Evolutionary conservation across 1,140 invertebrate species (phyloP).

Genomic region (Drosophila nigromelanica): DNA sequence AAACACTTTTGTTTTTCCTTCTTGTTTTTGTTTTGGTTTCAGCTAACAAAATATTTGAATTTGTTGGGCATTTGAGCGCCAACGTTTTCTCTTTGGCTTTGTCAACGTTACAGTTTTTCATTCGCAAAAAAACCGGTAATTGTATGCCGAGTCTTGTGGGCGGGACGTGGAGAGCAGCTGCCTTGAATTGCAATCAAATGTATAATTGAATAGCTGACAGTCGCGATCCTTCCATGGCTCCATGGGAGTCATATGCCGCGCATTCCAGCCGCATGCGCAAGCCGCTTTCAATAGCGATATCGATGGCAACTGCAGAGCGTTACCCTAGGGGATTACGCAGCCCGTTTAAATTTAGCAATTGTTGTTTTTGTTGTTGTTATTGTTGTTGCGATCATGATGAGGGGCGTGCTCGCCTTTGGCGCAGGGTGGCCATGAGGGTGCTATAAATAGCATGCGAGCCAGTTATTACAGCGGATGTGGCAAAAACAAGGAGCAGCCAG

Average conservation of each 20-base stretch:
- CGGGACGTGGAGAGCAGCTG: slow-evolving; percentile 20
- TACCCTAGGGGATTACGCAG: slow-evolving; percentile 16
- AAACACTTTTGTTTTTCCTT: slow-evolving; percentile 10
- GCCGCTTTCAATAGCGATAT: slow-evolving; percentile 5
- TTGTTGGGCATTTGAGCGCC: slow-evolving; percentile 44
- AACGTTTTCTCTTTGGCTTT: slow-evolving; percentile 20
- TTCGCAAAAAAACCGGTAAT: slow-evolving; percentile 41
- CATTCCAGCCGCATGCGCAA: slow-evolving; percentile 40
- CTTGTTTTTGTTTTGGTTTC: slow-evolving; percentile 44
- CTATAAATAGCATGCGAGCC: slow-evolving; percentile 57
- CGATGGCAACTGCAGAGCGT: background rate
- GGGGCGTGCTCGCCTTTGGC: slow-evolving; percentile 26
- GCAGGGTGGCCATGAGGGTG: slow-evolving; percentile 43
- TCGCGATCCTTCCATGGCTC: background rate
- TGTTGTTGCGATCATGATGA: slow-evolving; percentile 6
- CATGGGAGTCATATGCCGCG: slow-evolving; percentile 14
- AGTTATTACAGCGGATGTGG: slow-evolving; percentile 57
- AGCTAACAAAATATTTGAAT: slow-evolving; percentile 60
- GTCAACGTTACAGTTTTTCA: slow-evolving; percentile 41
- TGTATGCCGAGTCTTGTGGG: slow-evolving; percentile 13
- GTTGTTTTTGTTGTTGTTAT: background rate
- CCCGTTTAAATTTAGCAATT: slow-evolving; percentile 52
- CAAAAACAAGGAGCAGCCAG: slow-evolving; percentile 36
- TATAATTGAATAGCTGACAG: slow-evolving; percentile 30
- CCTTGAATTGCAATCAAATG: slow-evolving; percentile 21